These are phyloP conservation scores for Ceramica pisi DNA, from an alignment of 2,888 invertebrate species.

Conservation along the genomic window DNA sequence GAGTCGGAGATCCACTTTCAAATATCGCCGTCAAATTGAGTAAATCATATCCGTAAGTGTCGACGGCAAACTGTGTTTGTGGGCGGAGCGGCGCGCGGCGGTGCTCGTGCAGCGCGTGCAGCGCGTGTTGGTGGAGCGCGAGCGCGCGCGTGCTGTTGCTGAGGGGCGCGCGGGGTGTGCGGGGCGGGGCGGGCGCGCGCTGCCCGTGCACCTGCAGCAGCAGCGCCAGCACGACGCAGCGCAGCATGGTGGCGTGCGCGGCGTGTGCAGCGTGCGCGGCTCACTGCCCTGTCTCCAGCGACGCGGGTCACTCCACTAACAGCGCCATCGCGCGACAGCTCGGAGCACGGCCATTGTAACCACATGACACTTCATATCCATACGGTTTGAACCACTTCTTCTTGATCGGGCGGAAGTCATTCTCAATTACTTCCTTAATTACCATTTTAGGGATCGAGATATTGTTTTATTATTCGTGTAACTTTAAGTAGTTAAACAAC, in stretches of 20 bases:
- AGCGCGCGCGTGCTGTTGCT: constrained; percentile 23
- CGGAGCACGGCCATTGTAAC: not conserved
- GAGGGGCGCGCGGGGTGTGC: not conserved
- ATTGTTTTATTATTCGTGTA: not conserved
- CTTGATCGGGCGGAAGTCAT: not conserved
- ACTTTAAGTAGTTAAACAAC: not conserved
- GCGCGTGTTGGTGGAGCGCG: constrained; percentile 1
- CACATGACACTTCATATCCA: constrained; percentile 16
- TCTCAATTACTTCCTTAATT: not conserved
- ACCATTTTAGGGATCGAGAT: not conserved
- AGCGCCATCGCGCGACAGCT: not conserved
- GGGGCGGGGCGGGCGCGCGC: not conserved
- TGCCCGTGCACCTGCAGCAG: constrained; percentile 28
- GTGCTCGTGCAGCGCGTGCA: constrained; percentile 16
- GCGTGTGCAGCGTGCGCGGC: constrained; percentile 24
- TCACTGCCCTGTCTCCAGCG: constrained; percentile 18
- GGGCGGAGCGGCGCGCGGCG: not conserved
- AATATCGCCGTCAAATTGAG: constrained; percentile 43
- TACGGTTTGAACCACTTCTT: not conserved
- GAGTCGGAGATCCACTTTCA: not conserved
- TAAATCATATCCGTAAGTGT: constrained; percentile 33
- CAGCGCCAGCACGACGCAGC: constrained; percentile 35
- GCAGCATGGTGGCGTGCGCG: constrained; percentile 32
- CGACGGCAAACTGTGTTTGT: constrained; percentile 13
- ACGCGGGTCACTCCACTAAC: not conserved